A percentile compares a stretch with the other conserved stretches of the same genome.
These are phyloP conservation scores for Perca fluviatilis DNA, from an alignment of 2,113 vertebrate genomes.

Conservation along the genomic window DNA sequence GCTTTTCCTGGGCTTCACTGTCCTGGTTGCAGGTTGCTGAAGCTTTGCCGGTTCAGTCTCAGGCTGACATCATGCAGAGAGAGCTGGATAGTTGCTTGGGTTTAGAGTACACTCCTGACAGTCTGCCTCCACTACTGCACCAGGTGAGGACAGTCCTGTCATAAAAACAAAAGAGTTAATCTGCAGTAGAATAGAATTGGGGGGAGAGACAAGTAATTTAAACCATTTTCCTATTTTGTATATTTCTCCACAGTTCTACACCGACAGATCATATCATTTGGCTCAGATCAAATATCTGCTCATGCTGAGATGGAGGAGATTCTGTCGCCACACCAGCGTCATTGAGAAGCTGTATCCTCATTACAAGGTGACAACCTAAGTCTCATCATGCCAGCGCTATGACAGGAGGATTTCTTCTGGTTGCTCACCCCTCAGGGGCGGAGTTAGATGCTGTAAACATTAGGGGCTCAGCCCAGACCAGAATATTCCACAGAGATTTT, in stretches of 20 bases:
- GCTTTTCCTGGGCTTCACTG: too few species aligned
- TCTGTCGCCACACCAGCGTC: slow-evolving; percentile 68
- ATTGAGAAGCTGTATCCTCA: slow-evolving; percentile 83
- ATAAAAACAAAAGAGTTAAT: not conserved
- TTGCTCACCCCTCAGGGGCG: not conserved
- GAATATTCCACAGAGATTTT: too few species aligned
- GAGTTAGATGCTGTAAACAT: too few species aligned
- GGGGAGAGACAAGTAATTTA: not conserved
- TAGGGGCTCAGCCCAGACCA: too few species aligned
- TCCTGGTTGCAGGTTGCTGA: slow-evolving; percentile 68
- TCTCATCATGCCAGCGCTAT: not conserved
- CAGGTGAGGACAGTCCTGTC: slow-evolving; percentile 60
- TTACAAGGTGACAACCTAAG: slow-evolving; percentile 78
- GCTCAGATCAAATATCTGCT: slow-evolving; percentile 75
- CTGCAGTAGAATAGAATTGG: too few species aligned
- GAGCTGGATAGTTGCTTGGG: slow-evolving; percentile 87
- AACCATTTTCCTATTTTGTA: not conserved
- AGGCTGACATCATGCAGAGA: slow-evolving; percentile 82
- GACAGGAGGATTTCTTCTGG: not conserved
- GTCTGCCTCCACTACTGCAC: slow-evolving; percentile 78
- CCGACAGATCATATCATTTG: slow-evolving; percentile 71
- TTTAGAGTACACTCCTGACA: slow-evolving; percentile 71
- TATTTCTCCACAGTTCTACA: slow-evolving; percentile 73
- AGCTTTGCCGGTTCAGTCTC: slow-evolving; percentile 78
- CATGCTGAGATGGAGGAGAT: slow-evolving; percentile 86